Conservation (phyloP, 2,113 vertebrate species). For the Eretmochelys imbricata region DNA sequence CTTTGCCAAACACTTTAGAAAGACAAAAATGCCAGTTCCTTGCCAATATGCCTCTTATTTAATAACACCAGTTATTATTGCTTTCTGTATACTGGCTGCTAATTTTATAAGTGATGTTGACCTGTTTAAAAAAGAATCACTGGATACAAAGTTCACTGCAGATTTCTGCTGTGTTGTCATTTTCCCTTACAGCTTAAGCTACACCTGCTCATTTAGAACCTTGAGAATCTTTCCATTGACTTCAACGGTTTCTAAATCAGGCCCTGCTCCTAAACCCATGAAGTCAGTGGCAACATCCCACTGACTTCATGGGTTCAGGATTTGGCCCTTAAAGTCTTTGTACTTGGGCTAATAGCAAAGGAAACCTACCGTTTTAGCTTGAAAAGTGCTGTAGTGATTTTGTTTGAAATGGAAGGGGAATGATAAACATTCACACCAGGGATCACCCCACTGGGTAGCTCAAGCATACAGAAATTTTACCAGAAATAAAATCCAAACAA, state of each 20-base stretch:
- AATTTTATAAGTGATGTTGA: neutral
- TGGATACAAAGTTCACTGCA: neutral
- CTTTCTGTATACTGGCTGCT: neutral
- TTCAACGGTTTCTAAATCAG: neutral
- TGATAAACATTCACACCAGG: neutral
- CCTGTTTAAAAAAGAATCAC: neutral
- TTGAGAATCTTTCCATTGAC: constrained; percentile 5
- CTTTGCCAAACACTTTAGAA: neutral
- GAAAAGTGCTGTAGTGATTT: neutral
- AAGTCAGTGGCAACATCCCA: neutral
- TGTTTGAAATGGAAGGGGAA: neutral
- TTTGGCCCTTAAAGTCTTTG: neutral
- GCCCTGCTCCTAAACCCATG: neutral
- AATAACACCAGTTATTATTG: neutral
- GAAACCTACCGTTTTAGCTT: neutral
- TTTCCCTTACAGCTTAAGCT: neutral
- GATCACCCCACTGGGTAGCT: neutral
- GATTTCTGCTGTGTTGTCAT: constrained; percentile 13
- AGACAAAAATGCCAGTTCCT: neutral
- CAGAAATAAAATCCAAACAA: constrained; percentile 31
- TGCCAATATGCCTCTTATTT: neutral
- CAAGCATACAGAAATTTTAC: neutral
- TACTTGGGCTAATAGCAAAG: neutral
- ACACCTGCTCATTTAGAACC: neutral
- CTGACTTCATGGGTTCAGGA: neutral